Evolutionary conservation across 2,113 vertebrate species (phyloP), one percentile per base, ranked within the genome.

Genomic region (Symphodus melops): DNA sequence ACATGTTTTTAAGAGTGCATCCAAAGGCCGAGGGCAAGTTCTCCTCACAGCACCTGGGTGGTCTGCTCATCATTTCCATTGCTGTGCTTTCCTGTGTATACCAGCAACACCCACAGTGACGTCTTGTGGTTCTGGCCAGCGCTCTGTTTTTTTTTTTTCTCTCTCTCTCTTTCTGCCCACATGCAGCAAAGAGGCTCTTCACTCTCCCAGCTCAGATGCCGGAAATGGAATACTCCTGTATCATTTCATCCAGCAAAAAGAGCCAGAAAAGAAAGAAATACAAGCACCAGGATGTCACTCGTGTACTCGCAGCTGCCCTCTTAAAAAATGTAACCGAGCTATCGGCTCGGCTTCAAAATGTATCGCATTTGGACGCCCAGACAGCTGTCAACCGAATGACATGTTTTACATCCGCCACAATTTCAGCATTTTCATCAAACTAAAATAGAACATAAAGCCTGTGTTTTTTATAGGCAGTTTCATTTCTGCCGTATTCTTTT

Each of bases 391-490:
- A 75, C 70, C 36, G 21, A 71, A 69, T 77, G 57, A 82, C 82
- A 67, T 80, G 79, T 86, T 88, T 88, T 81, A 88, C 83, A 89
- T 81, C 80, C 61, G 57, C 51, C 54, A 55, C 86, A 81, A 89
- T 90, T 92, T 89, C 86, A 79, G 66, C 67, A 85, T 82, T 85
- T 87, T 86, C 72, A 85, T 82, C 75, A 77, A 67, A 75, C 72
- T 79, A 57, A 83, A 83, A 88, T 84, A 81, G 53, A 73, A 77
- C 52, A 61, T 79, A 78, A 87, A 85, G 77, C 59, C 62, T 48
- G 19, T 63, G 20, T 76, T 75, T 88, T 88, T 86, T 76, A 79
- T 63, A 57, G 41, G 54, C 83, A 3, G 72, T 75, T 87, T 87
- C 63, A 84, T 87, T 81, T 88, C 66, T 86, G 71, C 51, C 51